Evolutionary conservation across 2,888 invertebrate genomes (phyloP).

Genomic region (Cheilosia urbana): DNA sequence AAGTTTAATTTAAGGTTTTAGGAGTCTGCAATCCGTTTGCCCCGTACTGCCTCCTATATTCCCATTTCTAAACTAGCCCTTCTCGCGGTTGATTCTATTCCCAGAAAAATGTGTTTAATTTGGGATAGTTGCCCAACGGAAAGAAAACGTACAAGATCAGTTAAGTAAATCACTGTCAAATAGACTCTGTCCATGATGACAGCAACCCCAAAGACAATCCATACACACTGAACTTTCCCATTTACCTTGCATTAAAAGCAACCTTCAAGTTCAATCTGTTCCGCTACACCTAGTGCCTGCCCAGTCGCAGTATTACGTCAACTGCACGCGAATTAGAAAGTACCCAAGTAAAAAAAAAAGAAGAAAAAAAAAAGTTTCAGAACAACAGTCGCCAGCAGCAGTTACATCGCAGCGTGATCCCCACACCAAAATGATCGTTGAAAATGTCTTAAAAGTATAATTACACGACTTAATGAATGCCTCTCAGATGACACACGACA

Average conservation of each 20-base stretch:
- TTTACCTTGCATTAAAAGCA: neutral
- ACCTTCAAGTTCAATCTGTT: conserved; percentile 38
- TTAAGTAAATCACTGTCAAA: too few species aligned
- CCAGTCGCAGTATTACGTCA: conserved; percentile 8
- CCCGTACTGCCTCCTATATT: too few species aligned
- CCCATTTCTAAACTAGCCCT: too few species aligned
- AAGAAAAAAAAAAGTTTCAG: neutral
- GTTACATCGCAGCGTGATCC: conserved; percentile 11
- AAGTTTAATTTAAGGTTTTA: too few species aligned
- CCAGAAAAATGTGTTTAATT: too few species aligned
- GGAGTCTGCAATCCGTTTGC: too few species aligned
- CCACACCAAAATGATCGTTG: conserved; percentile 3
- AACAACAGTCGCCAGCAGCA: conserved; percentile 4
- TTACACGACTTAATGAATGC: conserved; percentile 50
- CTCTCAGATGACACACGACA: conserved; percentile 48
- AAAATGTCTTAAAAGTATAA: conserved; percentile 48
- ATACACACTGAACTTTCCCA: neutral
- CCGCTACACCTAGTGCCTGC: neutral
- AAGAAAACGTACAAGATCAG: too few species aligned
- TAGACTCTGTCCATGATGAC: too few species aligned
- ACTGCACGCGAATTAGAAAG: neutral
- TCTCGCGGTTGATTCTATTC: too few species aligned
- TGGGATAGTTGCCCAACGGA: too few species aligned
- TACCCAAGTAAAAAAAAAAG: neutral
- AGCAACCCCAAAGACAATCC: too few species aligned